Conservation (phyloP, 2,888 invertebrate species). For the Drosophila infuscata region DNA sequence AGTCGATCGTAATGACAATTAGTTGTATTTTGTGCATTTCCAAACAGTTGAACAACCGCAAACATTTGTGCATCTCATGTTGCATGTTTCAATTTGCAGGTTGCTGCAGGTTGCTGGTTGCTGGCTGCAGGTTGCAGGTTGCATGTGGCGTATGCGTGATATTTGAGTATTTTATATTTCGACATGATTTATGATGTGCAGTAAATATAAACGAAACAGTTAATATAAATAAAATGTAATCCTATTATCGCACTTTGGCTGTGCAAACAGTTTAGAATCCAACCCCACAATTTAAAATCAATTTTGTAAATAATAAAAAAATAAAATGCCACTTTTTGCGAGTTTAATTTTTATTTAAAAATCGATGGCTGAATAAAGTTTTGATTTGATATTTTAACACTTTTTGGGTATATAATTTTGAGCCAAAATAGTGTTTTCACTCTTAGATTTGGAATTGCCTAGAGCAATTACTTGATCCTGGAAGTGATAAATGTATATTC, state of each 20-base stretch:
- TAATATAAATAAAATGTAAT: neutral
- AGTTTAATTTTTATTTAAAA: too few species aligned
- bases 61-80: constrained; percentile 16
- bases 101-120: constrained; percentile 1
- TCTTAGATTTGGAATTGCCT: too few species aligned
- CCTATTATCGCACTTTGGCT: neutral
- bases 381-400: too few species aligned
- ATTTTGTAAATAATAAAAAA: neutral
- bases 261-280: neutral
- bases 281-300: neutral
- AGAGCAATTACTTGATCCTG: too few species aligned
- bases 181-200: neutral
- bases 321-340: too few species aligned
- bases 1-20: constrained; percentile 47
- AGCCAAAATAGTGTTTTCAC: too few species aligned
- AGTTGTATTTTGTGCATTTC: constrained; percentile 37
- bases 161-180: constrained; percentile 14
- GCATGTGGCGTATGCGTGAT: constrained; percentile 43
- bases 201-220: neutral
- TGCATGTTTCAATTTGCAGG: constrained; percentile 13
- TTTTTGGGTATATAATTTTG: too few species aligned
- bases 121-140: neutral
- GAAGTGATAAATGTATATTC: too few species aligned
- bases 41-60: constrained; percentile 22
- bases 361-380: too few species aligned